Percentiles rank a stretch among this genome's conserved stretches.
phyloP scores from a whole-genome alignment of 2,888 invertebrate genomes.

The Standfussiana lucernea region DNA sequence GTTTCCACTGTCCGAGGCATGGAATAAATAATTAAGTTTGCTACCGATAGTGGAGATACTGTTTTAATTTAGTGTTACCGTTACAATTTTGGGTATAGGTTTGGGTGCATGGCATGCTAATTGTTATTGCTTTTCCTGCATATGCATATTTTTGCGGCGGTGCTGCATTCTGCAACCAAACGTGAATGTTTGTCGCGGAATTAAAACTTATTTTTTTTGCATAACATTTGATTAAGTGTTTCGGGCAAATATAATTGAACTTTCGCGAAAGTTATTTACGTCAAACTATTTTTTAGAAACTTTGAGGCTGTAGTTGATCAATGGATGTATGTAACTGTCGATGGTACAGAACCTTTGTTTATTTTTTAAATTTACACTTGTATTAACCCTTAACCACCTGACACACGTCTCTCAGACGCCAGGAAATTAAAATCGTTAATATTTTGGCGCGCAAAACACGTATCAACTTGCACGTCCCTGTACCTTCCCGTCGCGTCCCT shows the following conservation, averaged over 20 bases:
- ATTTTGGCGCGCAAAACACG: too few relatives aligned
- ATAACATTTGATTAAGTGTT: background rate
- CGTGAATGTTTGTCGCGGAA: background rate
- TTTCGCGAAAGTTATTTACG: background rate
- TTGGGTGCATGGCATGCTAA: background rate
- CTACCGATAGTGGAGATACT: slow-evolving; percentile 5
- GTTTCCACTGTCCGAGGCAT: slow-evolving; percentile 70
- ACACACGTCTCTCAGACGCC: too few relatives aligned
- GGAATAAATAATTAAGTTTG: slow-evolving; percentile 27
- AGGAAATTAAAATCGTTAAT: too few relatives aligned
- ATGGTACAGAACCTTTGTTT: background rate
- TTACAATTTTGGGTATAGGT: background rate
- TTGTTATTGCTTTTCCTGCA: background rate
- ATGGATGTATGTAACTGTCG: background rate
- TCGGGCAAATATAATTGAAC: background rate
- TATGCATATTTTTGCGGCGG: background rate
- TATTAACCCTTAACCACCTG: too few relatives aligned
- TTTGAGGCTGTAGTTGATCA: background rate
- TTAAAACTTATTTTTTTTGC: background rate
- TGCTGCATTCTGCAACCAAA: background rate
- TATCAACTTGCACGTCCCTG: too few relatives aligned
- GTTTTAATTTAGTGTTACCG: background rate
- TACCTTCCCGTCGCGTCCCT: too few relatives aligned
- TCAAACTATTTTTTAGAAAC: background rate
- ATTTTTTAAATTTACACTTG: background rate